Conservation (phyloP, 92 coral and sea anemone species). For the Chrysogorgia sp. region DNA sequence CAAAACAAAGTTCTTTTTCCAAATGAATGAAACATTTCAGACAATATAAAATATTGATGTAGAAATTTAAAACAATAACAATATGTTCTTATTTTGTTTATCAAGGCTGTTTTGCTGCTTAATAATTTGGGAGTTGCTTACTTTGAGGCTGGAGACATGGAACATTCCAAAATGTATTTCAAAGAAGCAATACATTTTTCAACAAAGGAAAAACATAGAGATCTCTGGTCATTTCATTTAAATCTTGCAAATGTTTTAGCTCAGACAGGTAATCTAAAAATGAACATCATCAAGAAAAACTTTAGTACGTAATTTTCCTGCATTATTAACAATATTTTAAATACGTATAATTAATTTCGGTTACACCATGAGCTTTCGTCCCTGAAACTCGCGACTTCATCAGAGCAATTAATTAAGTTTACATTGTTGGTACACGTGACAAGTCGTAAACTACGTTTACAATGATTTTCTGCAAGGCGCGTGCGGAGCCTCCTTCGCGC, state of each 20-base stretch:
- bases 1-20: too few relatives aligned
- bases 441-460: too few relatives aligned
- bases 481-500: too few relatives aligned
- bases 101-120: constrained; percentile 28
- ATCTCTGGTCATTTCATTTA: constrained; percentile 40
- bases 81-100: not conserved
- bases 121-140: constrained; percentile 44
- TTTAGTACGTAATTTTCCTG: not conserved
- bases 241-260: constrained; percentile 29
- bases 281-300: too few relatives aligned
- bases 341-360: too few relatives aligned
- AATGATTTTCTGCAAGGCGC: too few relatives aligned
- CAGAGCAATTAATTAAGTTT: too few relatives aligned
- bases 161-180: constrained; percentile 6
- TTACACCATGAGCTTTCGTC: not conserved
- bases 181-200: constrained; percentile 20
- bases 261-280: constrained; percentile 21
- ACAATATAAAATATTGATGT: too few relatives aligned
- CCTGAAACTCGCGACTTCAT: too few relatives aligned
- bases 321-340: not conserved
- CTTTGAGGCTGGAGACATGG: constrained; percentile 29
- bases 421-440: too few relatives aligned
- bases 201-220: constrained; percentile 3
- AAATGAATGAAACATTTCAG: too few relatives aligned
- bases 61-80: too few relatives aligned